Conservation (phyloP, 2,797 vertebrate species). For the Erethizon dorsatum region DNA sequence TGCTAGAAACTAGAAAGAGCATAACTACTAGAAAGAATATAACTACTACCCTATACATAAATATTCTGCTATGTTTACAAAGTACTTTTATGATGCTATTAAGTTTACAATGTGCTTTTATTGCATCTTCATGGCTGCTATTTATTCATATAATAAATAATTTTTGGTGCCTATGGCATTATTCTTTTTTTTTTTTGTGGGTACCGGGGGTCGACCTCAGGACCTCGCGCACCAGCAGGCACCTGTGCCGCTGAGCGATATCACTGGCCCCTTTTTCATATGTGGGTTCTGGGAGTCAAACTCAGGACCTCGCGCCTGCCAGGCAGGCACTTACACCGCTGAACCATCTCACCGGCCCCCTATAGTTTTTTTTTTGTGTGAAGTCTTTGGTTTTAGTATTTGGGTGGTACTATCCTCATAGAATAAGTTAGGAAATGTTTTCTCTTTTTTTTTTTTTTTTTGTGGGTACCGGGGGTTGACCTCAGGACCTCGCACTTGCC, state of each 20-base stretch:
- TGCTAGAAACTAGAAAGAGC: background rate
- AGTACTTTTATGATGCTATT: background rate
- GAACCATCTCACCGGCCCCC: too few species aligned
- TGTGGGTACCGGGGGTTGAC: too few species aligned
- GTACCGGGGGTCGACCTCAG: too few species aligned
- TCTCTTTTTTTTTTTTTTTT: background rate
- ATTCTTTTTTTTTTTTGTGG: too few species aligned
- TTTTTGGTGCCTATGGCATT: background rate
- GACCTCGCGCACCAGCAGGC: too few species aligned
- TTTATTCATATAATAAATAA: slow-evolving; percentile 10
- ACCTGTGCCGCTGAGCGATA: too few species aligned
- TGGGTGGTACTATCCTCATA: background rate
- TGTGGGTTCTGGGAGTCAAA: too few species aligned
- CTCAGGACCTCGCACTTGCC: too few species aligned
- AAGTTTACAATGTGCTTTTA: slow-evolving; percentile 20
- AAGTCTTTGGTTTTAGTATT: background rate
- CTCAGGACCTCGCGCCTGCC: too few species aligned
- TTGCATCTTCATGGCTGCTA: background rate
- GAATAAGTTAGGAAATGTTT: background rate
- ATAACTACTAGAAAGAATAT: background rate
- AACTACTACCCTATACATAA: background rate
- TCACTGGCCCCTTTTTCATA: too few species aligned
- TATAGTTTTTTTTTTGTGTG: background rate
- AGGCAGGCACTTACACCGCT: too few species aligned
- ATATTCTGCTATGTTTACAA: background rate